Percentiles rank a stretch among this genome's conserved stretches.
Evolutionary conservation across 2,888 invertebrate genomes (phyloP).

Genomic region (Dynastes tityus): DNA sequence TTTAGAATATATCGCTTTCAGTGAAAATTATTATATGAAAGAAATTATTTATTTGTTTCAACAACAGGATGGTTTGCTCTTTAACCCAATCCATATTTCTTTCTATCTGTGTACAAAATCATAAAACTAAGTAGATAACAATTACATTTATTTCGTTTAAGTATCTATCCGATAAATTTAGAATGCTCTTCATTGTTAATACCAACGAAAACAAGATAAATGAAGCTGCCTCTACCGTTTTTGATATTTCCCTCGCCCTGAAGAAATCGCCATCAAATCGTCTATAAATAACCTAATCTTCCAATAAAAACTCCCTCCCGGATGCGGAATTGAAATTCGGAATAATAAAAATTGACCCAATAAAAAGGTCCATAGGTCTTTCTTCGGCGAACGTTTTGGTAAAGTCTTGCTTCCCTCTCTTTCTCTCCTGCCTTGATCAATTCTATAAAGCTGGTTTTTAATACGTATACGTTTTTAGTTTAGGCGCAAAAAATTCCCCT

Average conservation of each 20-base stretch:
- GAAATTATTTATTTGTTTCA: no score
- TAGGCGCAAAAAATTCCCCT: constrained; percentile 3
- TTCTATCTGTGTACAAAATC: no score
- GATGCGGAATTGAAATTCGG: constrained; percentile 8
- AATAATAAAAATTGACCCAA: constrained; percentile 41
- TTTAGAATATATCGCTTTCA: no score
- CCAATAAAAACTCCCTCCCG: constrained; percentile 24
- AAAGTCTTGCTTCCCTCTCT: not conserved
- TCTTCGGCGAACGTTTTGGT: not conserved
- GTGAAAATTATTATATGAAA: no score
- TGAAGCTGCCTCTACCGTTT: not conserved
- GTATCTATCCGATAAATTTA: no score
- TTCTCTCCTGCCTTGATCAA: not conserved
- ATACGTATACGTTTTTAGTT: constrained; percentile 18
- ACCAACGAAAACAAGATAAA: no score
- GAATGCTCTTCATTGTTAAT: no score
- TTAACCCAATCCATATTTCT: no score
- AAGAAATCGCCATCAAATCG: constrained; percentile 4
- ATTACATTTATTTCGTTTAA: no score
- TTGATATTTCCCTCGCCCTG: not conserved
- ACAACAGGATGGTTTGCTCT: no score
- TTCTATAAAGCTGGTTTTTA: constrained; percentile 3
- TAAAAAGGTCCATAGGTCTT: constrained; percentile 9
- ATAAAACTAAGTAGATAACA: no score
- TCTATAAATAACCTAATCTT: constrained; percentile 20